Base-by-base conservation (phyloP, 2,797 vertebrate genomes). In the Etheostoma nigrum region DNA sequence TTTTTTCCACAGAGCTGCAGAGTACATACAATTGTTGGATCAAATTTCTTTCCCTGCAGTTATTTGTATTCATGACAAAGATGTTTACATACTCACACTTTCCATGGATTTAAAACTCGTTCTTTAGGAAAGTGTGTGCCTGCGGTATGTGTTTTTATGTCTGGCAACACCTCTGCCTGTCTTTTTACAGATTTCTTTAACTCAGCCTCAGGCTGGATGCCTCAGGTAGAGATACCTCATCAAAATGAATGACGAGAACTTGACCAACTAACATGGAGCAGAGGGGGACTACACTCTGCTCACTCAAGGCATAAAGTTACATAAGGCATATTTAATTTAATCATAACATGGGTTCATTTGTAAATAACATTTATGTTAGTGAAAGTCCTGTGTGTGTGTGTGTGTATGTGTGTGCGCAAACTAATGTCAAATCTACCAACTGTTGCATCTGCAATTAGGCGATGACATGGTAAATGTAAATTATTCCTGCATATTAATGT, bases 401-500 rank as follows among this genome's bases (percentile, higher is more conserved):
- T 23, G 19, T 54, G 49, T 52, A 0, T 62, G 45, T 44, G 33
- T 57, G 45, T 12, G 44, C 59, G 59, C 51, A 66, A 58, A 45
- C 64, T 6, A 19, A 61, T 59, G 57, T 81, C 64, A 62, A 60
- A 76, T 69, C 59, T 71, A 11, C 82, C 74, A 80, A 62, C 76
- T 86, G 79, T 63, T 83, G 67, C 45, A 10, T 74, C 23, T 4
- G 6, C 57, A 55, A 44, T 19, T 3, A 21, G 58, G 47, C 30
- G 45, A 18, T 67, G 57, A 48, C 66, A 66, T 67, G 48, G 27
- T 49, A 47, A 78, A 4, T 33, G 70, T 66, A 15, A 73, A 79
- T 78, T 60, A 80, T 82, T 83, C 42, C 73, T 81, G 74, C 53
- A 62, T 62, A 76, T 83, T 79, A 70, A 73, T 71, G 60, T 77